Conservation (phyloP, 2,797 vertebrate species). For the Galaxias olidus region DNA sequence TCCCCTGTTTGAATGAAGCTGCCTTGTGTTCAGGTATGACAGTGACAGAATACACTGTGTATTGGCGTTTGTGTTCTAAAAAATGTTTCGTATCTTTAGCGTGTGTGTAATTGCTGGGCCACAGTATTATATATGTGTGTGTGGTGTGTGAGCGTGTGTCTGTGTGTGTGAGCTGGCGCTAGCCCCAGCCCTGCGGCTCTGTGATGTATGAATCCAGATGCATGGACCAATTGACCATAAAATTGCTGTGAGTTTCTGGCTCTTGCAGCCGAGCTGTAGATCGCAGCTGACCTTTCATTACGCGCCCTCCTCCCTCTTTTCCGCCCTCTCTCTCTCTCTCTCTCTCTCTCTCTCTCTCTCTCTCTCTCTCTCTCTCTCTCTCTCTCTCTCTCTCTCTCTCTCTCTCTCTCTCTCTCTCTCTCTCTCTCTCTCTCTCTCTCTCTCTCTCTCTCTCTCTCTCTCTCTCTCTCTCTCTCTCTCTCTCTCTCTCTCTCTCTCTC, state of each 20-base stretch:
- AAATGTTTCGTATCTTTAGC: neutral
- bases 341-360: slow-evolving; percentile 59
- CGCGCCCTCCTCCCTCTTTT: slow-evolving; percentile 79
- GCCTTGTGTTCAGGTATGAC: slow-evolving; percentile 72
- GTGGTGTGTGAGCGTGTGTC: slow-evolving; percentile 12
- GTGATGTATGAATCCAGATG: slow-evolving; percentile 95
- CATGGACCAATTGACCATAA: slow-evolving; percentile 96
- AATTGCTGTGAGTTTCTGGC: slow-evolving; percentile 90
- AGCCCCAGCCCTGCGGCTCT: slow-evolving; percentile 74
- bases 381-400: slow-evolving; percentile 72
- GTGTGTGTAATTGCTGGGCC: slow-evolving; percentile 14
- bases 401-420: slow-evolving; percentile 54
- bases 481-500: slow-evolving; percentile 79
- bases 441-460: slow-evolving; percentile 55
- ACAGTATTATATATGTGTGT: slow-evolving; percentile 13
- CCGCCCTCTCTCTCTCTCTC: slow-evolving; percentile 48
- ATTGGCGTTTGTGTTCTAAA: neutral
- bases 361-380: slow-evolving; percentile 62
- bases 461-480: slow-evolving; percentile 77
- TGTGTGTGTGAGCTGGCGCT: slow-evolving; percentile 72
- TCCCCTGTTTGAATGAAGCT: slow-evolving; percentile 57
- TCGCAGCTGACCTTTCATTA: slow-evolving; percentile 92
- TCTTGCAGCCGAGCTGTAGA: slow-evolving; percentile 77
- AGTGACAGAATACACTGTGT: slow-evolving; percentile 54
- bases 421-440: slow-evolving; percentile 61